Conservation (phyloP, 1,140 invertebrate genomes). For the Drosophila repletoides region DNA sequence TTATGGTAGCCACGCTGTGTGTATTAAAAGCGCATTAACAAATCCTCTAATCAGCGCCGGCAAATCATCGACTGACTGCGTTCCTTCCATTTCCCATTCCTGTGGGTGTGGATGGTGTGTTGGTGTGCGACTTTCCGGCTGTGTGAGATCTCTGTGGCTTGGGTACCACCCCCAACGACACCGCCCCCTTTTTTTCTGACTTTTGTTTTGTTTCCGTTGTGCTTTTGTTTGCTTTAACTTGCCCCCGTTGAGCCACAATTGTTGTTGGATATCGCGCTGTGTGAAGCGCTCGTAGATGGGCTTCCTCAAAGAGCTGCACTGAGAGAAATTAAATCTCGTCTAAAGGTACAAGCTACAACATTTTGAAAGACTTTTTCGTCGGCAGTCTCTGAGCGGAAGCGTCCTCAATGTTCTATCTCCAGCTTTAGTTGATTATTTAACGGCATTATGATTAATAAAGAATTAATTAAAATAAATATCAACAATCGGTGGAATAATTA, state of each 20-base stretch:
- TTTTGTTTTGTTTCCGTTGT: constrained; percentile 33
- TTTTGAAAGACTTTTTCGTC: too few species aligned
- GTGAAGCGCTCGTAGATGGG: not conserved
- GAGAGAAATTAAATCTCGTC: constrained; percentile 18
- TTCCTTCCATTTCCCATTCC: too few species aligned
- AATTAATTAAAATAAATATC: too few species aligned
- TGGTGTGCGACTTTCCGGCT: constrained; percentile 33
- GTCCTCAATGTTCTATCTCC: too few species aligned
- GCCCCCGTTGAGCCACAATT: constrained; percentile 22
- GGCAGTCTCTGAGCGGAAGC: too few species aligned
- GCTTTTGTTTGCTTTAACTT: constrained; percentile 29
- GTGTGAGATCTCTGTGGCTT: not conserved
- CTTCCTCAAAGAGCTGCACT: constrained; percentile 16
- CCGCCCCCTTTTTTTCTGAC: not conserved
- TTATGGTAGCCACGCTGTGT: constrained; percentile 32
- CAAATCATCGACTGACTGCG: constrained; percentile 56
- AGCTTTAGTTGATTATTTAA: too few species aligned
- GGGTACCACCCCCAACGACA: not conserved
- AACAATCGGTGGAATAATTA: too few species aligned
- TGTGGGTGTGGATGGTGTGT: constrained; percentile 13
- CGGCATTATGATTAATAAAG: too few species aligned
- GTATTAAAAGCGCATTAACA: constrained; percentile 77
- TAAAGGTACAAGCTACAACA: too few species aligned
- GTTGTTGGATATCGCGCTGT: constrained; percentile 11
- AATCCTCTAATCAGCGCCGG: constrained; percentile 72